Percentiles rank a stretch among this genome's conserved stretches.
phyloP scores from a whole-genome alignment of 2,113 vertebrate species.

The Meles meles region DNA sequence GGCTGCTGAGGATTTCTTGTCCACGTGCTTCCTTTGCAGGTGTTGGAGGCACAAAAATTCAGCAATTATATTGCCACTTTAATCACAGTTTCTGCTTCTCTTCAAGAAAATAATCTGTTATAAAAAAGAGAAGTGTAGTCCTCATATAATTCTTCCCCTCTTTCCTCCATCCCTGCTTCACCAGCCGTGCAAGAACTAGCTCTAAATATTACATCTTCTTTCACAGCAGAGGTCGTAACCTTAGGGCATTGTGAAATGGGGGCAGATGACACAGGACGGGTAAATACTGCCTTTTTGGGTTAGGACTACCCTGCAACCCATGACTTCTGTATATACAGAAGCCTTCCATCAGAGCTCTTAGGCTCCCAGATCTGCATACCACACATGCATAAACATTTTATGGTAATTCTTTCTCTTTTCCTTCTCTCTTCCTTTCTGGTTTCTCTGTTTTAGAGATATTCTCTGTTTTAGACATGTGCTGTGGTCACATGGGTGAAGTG shows the following conservation, averaged over 20 bases:
- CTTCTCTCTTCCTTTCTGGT: not conserved
- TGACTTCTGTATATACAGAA: not conserved
- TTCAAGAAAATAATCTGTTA: constrained; percentile 42
- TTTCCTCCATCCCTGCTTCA: not conserved
- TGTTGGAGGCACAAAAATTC: constrained; percentile 34
- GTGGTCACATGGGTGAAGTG: not conserved
- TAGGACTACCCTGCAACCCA: not conserved
- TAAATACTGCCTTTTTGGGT: not conserved
- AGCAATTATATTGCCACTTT: constrained; percentile 53
- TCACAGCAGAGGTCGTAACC: not conserved
- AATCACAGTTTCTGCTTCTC: constrained; percentile 26
- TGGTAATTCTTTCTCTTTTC: not conserved
- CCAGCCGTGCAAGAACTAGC: not conserved
- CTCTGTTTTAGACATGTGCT: not conserved
- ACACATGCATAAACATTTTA: not conserved
- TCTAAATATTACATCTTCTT: not conserved
- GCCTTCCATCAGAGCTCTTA: not conserved
- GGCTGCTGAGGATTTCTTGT: constrained; percentile 64
- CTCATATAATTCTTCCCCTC: not conserved
- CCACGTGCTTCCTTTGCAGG: constrained; percentile 24
- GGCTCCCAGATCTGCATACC: not conserved
- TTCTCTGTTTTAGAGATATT: not conserved
- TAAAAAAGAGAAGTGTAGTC: not conserved
- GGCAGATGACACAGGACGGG: not conserved
- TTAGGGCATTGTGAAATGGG: not conserved